A percentile compares a stretch with the other conserved stretches of the same genome.
Conservation (phyloP, 2,888 invertebrate species). For the Osedax frankpressi region DNA sequence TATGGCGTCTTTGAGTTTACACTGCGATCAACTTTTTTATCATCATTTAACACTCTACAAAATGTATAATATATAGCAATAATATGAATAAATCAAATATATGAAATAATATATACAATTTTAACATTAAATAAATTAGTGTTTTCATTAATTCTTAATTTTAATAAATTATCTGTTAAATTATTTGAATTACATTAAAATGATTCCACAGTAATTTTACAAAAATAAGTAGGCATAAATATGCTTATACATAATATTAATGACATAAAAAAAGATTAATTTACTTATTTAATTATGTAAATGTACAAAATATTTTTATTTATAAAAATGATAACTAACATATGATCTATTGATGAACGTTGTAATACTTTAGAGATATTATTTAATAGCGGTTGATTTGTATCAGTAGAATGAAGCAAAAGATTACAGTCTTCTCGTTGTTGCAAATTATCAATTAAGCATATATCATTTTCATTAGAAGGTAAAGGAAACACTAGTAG, state of each 20-base stretch:
- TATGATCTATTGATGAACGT: background rate
- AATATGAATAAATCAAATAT: background rate
- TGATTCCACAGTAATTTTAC: too few relatives aligned
- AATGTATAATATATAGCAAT: too few relatives aligned
- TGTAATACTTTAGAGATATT: background rate
- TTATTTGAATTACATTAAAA: too few relatives aligned
- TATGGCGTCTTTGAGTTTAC: background rate
- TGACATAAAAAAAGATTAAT: too few relatives aligned
- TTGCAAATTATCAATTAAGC: background rate
- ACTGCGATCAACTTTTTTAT: background rate
- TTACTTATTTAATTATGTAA: too few relatives aligned
- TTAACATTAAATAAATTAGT: too few relatives aligned
- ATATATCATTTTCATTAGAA: background rate
- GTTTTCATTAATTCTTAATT: too few relatives aligned
- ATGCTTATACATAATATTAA: too few relatives aligned
- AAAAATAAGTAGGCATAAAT: too few relatives aligned
- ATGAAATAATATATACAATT: background rate
- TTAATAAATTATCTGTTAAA: too few relatives aligned
- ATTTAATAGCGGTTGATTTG: background rate
- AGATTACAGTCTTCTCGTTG: background rate
- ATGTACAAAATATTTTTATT: too few relatives aligned
- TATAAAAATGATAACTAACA: too few relatives aligned
- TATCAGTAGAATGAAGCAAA: background rate
- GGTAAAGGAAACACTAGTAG: background rate
- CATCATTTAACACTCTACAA: background rate